Evolutionary conservation across 2,797 vertebrate species (phyloP).

Genomic region (Cossypha polioptera): DNA sequence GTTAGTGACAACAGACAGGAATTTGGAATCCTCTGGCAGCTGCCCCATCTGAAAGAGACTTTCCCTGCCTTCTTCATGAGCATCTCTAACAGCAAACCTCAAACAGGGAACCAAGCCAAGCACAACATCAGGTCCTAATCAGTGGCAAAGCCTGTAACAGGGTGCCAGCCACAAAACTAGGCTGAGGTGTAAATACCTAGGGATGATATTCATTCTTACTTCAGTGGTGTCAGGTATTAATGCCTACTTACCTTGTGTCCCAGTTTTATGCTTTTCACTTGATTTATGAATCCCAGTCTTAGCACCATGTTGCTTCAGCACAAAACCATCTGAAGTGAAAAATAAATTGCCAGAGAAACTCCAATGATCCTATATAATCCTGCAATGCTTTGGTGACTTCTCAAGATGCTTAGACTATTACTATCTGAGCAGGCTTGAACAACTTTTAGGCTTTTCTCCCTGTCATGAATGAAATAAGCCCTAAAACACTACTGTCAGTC

Average conservation of each 20-base stretch:
- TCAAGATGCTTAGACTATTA: background rate
- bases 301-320: background rate
- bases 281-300: background rate
- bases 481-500: background rate
- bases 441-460: background rate
- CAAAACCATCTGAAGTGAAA: background rate
- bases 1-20: background rate
- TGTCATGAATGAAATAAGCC: background rate
- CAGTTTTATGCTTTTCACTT: background rate
- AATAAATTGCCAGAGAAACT: background rate
- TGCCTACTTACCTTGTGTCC: background rate
- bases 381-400: background rate
- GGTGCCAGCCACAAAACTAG: background rate
- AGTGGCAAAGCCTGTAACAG: background rate
- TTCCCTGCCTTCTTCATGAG: background rate
- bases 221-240: background rate
- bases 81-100: background rate
- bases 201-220: background rate
- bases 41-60: background rate
- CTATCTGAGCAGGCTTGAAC: background rate
- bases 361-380: background rate
- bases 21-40: background rate
- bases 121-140: background rate
- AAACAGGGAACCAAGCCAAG: background rate
- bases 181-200: background rate